Percentiles rank a stretch among this genome's conserved stretches.
These are phyloP conservation scores for Drosophila oshimai DNA, from an alignment of 1,140 invertebrate species.

Conservation along the genomic window DNA sequence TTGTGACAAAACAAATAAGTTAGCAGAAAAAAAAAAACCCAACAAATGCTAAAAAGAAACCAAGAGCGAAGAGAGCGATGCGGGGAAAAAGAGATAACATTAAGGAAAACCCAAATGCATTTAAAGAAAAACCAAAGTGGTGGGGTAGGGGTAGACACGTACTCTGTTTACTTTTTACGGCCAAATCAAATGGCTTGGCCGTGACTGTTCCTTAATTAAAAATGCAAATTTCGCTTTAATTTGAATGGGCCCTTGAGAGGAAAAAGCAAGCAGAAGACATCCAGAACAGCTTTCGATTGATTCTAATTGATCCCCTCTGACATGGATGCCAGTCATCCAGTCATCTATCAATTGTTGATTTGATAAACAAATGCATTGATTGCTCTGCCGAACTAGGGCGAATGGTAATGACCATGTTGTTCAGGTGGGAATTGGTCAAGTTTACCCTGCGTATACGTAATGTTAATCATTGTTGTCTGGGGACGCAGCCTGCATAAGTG, in stretches of 20 bases:
- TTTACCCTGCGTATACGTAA: conserved; percentile 27
- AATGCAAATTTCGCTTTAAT: conserved; percentile 67
- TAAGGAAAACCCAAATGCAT: conserved; percentile 54
- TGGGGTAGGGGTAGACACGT: neutral
- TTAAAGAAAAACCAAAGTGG: conserved; percentile 16
- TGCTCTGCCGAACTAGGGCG: conserved; percentile 25
- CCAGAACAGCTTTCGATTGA: conserved; percentile 35
- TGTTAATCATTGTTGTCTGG: conserved; percentile 24
- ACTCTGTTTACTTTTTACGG: conserved; percentile 21
- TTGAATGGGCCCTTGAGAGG: conserved; percentile 32
- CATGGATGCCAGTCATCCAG: conserved; percentile 43
- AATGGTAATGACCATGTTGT: conserved; percentile 37
- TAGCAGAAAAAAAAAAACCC: conserved; percentile 8
- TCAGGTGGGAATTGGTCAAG: conserved; percentile 40
- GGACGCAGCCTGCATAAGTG: conserved; percentile 13
- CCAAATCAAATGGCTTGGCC: conserved; percentile 33
- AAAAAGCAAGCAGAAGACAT: neutral
- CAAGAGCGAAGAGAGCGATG: conserved; percentile 7
- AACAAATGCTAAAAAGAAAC: neutral
- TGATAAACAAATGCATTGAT: conserved; percentile 55
- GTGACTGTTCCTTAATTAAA: conserved; percentile 65
- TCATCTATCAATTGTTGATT: conserved; percentile 43
- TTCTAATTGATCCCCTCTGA: conserved; percentile 62
- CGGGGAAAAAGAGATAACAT: conserved; percentile 2
- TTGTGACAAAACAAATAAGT: conserved; percentile 62